Evolutionary conservation across 2,797 vertebrate genomes (phyloP).

Genomic region (Octomys mimax): DNA sequence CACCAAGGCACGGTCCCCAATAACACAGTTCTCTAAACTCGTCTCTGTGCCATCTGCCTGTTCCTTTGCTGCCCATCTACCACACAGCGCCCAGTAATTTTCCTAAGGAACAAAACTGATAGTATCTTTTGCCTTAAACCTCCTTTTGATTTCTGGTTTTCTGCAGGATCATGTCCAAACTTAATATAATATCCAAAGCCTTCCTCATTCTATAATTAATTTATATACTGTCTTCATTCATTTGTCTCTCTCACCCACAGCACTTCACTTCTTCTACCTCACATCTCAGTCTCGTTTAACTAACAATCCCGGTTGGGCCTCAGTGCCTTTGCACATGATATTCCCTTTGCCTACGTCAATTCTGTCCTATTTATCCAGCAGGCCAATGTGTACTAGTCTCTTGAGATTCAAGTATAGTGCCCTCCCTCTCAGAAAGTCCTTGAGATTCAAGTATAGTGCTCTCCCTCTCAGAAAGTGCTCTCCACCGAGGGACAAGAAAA

Average conservation of each 20-base stretch:
- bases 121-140: background rate
- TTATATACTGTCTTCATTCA: background rate
- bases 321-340: slow-evolving; percentile 17
- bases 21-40: background rate
- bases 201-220: background rate
- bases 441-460: background rate
- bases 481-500: no score
- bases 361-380: background rate
- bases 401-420: background rate
- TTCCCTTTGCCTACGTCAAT: background rate
- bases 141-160: background rate
- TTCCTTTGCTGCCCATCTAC: background rate
- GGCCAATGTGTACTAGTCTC: background rate
- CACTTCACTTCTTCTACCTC: background rate
- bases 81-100: background rate
- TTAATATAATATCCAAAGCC: background rate
- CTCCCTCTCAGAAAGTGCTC: background rate
- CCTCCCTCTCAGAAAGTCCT: background rate
- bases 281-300: background rate
- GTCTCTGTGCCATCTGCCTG: background rate
- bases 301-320: background rate
- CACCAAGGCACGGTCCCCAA: background rate
- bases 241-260: background rate
- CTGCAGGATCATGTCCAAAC: background rate
- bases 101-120: background rate